Evolutionary conservation across 2,888 invertebrate species (phyloP), one percentile per base, ranked within the genome.

Genomic region (Synanthedon andrenaeformis): DNA sequence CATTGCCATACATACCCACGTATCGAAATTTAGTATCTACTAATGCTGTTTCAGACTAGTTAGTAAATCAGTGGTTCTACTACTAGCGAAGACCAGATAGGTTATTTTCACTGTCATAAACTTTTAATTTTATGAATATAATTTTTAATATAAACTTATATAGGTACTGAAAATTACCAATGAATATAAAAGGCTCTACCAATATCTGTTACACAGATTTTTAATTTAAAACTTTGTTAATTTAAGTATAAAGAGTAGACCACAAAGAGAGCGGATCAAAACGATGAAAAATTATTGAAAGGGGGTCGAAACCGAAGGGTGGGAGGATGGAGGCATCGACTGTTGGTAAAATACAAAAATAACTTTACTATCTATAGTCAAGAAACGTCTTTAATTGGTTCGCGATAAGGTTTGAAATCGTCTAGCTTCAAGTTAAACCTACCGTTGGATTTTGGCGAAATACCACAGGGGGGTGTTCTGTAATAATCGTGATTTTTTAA

Each of bases 401-500:
- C 14, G 13, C 10, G 11, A 45, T 45, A 45, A n/a, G 45, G 6
- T n/a, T 14, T n/a, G 12, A 45, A 45, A 35, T 35, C 10, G 35
- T 45, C 8, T 45, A 45, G 45, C 45, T 45, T 3, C 6, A n/a
- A 13, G 11, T 45, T 45, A 45, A 35, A 35, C 6, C 3, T 45
- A 4, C 45, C 45, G 45, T n/a, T 45, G 45, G 13, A 45, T 45
- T 45, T 45, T 45, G 45, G 75, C 69, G 69, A 71, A 72, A 74
- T 75, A 73, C 67, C 75, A 63, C 66, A 72, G 72, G 76, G 82
- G 83, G 79, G 78, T 79, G 67, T 64, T 67, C 69, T 74, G 85
- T 84, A 88, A 87, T 88, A 87, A 88, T 88, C 88, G 88, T 88
- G 88, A 88, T 88, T 88, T 88, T 88, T 88, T 88, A 88, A 88